Evolutionary conservation across 2,888 invertebrate species (phyloP), one percentile per base, ranked within the genome.

Genomic region (Cosmorhoe ocellata): DNA sequence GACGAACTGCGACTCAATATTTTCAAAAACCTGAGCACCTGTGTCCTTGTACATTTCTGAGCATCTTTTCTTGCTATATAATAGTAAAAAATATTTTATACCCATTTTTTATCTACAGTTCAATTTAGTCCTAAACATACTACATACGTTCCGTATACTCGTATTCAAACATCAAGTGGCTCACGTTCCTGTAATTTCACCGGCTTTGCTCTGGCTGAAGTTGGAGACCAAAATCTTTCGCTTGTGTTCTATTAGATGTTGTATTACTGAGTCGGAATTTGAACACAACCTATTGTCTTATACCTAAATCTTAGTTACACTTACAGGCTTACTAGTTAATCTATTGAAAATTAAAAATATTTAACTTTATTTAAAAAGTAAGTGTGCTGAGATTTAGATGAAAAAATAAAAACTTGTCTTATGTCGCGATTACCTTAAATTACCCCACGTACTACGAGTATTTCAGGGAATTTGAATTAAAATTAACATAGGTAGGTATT

Each of bases 131-230:
- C 18, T 22, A 34, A 22, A 18, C 22, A 34, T 22, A 9, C 1
- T 34, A n/a, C 22, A 34, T 46, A 34, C 26, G 36, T 36, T 45
- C 9, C 22, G 32, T 32, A 18, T 4, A 22, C 27, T 7, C 22
- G 32, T 32, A 18, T 4, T 28, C 27, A 37, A 32, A 27, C 32
- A 13, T 37, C 26, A 36, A 51, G 44, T 33, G 40, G 7, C 11
- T 36, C 27, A 36, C 45, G 34, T 45, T 32, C 50, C 32, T 39
- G 37, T 46, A 33, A 33, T 42, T 32, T 40, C 40, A 37, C 33
- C 36, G 40, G 46, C 22, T 46, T 38, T 26, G 31, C 14, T 33
- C 40, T 24, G 45, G 36, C 14, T 28, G 12, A 12, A 27, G 32
- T 11, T 34, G 2, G 12, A 12, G 32, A 28, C 33, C 27, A 12